A percentile compares a stretch with the other conserved stretches of the same genome.
Evolutionary conservation across 1,140 invertebrate species (phyloP).

Genomic region (Notospermus geniculatus): DNA sequence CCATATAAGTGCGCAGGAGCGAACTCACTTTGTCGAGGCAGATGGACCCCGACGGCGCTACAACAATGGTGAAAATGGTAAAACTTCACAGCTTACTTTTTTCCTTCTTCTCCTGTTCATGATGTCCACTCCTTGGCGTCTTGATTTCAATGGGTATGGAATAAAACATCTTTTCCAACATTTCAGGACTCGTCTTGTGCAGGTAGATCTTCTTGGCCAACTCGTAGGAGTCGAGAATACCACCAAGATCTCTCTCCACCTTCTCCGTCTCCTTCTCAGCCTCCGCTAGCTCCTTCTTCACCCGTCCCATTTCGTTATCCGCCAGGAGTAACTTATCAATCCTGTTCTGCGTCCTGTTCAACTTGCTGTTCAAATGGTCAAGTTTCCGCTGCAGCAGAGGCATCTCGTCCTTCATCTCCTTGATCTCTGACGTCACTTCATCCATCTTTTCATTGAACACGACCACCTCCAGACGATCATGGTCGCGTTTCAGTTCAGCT

Average conservation of each 20-base stretch:
- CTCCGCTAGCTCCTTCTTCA: slow-evolving; percentile 20
- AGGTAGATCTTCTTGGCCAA: slow-evolving; percentile 29
- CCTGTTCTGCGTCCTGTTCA: slow-evolving; percentile 25
- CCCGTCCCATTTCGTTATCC: slow-evolving; percentile 15
- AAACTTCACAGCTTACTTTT: too few species aligned
- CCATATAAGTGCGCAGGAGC: too few species aligned
- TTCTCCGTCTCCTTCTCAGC: slow-evolving; percentile 20
- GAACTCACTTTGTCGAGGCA: too few species aligned
- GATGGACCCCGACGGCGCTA: too few species aligned
- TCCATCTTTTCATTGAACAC: background rate
- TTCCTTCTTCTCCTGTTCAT: slow-evolving; percentile 1
- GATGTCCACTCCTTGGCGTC: background rate
- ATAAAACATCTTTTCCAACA: slow-evolving; percentile 38
- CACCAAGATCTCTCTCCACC: slow-evolving; percentile 23
- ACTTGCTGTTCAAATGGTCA: slow-evolving; percentile 24
- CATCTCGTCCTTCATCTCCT: slow-evolving; percentile 30
- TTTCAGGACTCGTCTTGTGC: slow-evolving; percentile 33
- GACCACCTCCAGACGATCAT: too few species aligned
- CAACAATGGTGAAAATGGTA: too few species aligned
- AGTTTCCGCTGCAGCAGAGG: slow-evolving; percentile 27
- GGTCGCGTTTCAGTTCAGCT: slow-evolving; percentile 1
- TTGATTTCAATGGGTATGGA: slow-evolving; percentile 29
- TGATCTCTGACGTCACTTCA: slow-evolving; percentile 7
- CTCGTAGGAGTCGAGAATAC: slow-evolving; percentile 26
- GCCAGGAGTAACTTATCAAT: slow-evolving; percentile 31